These are phyloP conservation scores for Nothocercus julius DNA, from an alignment of 2,113 vertebrate species.

Conservation along the genomic window DNA sequence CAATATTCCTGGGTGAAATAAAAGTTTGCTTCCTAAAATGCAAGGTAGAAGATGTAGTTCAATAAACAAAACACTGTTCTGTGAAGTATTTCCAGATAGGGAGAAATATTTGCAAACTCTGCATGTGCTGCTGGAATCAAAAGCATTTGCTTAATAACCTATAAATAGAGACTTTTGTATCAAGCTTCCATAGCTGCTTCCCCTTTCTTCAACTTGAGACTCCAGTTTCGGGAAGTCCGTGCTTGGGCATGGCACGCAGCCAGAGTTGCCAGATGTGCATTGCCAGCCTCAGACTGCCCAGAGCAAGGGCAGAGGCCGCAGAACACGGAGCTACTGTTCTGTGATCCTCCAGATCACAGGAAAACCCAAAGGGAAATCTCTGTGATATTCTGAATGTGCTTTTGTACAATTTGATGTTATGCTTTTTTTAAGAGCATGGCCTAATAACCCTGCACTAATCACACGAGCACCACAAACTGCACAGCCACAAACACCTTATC, in stretches of 20 bases:
- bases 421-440: accelerated
- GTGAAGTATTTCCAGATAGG: neutral
- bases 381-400: neutral
- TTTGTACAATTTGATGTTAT: neutral
- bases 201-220: neutral
- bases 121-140: neutral
- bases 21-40: neutral
- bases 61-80: neutral
- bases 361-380: neutral
- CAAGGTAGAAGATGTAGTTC: neutral
- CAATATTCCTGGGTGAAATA: neutral
- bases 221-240: neutral
- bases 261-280: neutral
- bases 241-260: neutral
- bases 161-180: neutral
- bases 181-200: neutral
- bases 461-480: neutral
- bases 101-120: neutral
- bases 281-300: neutral
- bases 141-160: neutral
- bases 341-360: neutral
- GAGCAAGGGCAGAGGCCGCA: accelerated
- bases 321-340: neutral
- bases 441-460: neutral
- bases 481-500: neutral